Evolutionary conservation across 2,888 invertebrate genomes (phyloP).

Genomic region (Patella depressa): DNA sequence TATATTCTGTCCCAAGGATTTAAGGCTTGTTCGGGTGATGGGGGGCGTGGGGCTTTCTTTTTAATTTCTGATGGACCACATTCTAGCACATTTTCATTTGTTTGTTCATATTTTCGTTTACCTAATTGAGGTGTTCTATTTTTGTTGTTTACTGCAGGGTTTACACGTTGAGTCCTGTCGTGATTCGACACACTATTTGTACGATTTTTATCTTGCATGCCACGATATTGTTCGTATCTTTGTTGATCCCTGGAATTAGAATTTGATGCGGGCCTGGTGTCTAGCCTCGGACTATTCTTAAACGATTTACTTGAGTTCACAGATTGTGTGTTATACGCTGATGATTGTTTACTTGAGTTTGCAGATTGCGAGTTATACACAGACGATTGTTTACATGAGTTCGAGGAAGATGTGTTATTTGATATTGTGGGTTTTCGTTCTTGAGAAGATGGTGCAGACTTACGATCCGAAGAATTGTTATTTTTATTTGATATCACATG

Average conservation of each 20-base stretch:
- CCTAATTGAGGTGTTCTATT: neutral
- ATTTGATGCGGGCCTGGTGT: neutral
- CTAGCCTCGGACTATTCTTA: neutral
- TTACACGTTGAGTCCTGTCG: neutral
- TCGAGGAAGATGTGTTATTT: neutral
- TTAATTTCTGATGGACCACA: slow-evolving; percentile 42
- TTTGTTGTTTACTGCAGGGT: neutral
- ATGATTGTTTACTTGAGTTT: neutral
- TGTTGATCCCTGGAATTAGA: neutral
- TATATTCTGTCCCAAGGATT: slow-evolving; percentile 58
- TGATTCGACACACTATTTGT: neutral
- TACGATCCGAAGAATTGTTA: slow-evolving; percentile 8
- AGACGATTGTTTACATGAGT: neutral
- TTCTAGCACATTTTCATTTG: slow-evolving; percentile 47
- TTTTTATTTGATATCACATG: neutral
- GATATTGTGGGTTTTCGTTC: neutral
- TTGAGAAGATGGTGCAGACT: neutral
- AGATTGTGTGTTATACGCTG: neutral
- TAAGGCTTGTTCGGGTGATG: slow-evolving; percentile 20
- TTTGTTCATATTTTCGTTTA: slow-evolving; percentile 37
- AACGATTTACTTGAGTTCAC: neutral
- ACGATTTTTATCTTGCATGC: neutral
- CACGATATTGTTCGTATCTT: slow-evolving; percentile 8
- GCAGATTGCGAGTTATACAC: neutral
- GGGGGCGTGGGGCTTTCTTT: slow-evolving; percentile 23